Conservation (phyloP, 2,797 vertebrate genomes). For the Brachyalestes nurse region DNA sequence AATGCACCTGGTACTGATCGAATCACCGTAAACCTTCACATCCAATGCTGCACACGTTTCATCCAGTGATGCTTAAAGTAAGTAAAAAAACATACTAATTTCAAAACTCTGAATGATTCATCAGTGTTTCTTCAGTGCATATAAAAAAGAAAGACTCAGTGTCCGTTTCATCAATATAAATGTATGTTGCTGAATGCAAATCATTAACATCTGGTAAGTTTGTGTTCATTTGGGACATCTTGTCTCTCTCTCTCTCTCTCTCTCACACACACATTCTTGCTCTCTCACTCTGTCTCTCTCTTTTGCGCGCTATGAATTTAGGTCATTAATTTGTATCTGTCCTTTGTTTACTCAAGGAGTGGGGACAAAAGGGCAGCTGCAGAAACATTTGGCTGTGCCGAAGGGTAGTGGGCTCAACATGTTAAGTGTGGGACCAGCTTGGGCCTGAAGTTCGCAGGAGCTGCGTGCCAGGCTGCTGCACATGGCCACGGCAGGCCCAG, state of each 20-base stretch:
- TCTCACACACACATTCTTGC: background rate
- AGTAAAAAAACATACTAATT: background rate
- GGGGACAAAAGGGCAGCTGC: slow-evolving; percentile 99
- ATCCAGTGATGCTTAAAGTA: background rate
- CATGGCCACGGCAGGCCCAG: slow-evolving; percentile 41
- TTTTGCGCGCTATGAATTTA: slow-evolving; percentile 90
- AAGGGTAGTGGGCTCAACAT: slow-evolving; percentile 93
- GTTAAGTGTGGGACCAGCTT: slow-evolving; percentile 89
- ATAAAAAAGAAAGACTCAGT: background rate
- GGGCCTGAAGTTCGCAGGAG: slow-evolving; percentile 86
- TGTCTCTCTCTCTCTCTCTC: slow-evolving; percentile 68
- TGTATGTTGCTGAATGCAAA: background rate
- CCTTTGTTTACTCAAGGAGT: slow-evolving; percentile 99
- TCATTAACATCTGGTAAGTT: slow-evolving; percentile 93
- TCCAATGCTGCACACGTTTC: background rate
- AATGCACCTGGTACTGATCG: too few relatives aligned
- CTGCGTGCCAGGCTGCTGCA: slow-evolving; percentile 84
- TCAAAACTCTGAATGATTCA: background rate
- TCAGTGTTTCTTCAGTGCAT: background rate
- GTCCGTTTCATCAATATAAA: background rate
- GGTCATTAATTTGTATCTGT: slow-evolving; percentile 99
- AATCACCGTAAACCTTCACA: background rate
- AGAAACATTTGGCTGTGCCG: slow-evolving; percentile 98
- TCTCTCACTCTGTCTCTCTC: background rate
- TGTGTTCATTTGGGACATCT: slow-evolving; percentile 65